phyloP scores from a whole-genome alignment of 2,113 vertebrate genomes.

The Hippocampus barbouri region DNA sequence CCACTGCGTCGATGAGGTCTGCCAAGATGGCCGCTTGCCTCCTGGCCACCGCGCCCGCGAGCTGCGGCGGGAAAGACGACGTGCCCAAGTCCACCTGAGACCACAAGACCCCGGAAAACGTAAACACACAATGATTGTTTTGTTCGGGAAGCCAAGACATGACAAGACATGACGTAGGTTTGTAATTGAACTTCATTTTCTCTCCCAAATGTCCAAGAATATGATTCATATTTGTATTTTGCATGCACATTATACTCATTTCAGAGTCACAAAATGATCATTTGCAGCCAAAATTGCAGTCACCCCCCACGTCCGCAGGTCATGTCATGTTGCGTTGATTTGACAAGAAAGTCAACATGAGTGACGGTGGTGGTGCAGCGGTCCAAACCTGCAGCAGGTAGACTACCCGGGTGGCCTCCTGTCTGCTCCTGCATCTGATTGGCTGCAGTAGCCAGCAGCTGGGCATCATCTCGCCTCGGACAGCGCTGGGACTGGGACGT shows the following conservation, averaged over 20 bases:
- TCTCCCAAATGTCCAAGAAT: too few species aligned
- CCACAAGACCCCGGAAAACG: background rate
- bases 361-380: background rate
- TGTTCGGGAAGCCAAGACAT: too few species aligned
- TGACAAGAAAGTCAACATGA: background rate
- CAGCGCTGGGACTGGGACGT: constrained; percentile 78
- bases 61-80: constrained; percentile 76
- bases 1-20: constrained; percentile 76
- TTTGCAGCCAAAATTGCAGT: too few species aligned
- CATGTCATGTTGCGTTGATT: background rate
- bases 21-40: constrained; percentile 84
- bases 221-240: too few species aligned
- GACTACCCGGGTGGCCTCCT: constrained; percentile 81
- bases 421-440: constrained; percentile 59
- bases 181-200: too few species aligned
- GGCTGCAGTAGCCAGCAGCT: constrained; percentile 93
- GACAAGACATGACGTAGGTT: too few species aligned
- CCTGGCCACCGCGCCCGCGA: constrained; percentile 75
- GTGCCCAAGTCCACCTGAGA: constrained; percentile 86
- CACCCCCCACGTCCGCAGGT: too few species aligned
- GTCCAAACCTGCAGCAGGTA: constrained; percentile 85
- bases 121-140: background rate
- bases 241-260: too few species aligned
- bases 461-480: constrained; percentile 91
- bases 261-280: too few species aligned